Evolutionary conservation across 2,113 vertebrate genomes (phyloP), one percentile per base, ranked within the genome.

Genomic region (Salvelinus fontinalis): DNA sequence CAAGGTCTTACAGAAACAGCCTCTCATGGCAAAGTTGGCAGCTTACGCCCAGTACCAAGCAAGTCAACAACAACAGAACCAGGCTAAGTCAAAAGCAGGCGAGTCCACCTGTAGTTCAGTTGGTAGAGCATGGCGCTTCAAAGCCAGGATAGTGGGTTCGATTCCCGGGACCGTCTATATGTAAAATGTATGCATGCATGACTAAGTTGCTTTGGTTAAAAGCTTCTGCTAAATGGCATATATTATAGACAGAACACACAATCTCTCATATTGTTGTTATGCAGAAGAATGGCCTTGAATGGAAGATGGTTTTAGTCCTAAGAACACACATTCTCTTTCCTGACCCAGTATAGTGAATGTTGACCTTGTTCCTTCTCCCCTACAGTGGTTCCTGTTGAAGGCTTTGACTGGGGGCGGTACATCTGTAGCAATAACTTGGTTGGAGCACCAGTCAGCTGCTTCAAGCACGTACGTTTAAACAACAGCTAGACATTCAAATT

Each of bases 1-100:
- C 67, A 99, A 99, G 92, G 96, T 99, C 90, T 94, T 99, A 91
- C 98, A 99, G 87, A 99, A 99, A 93, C 97, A 99, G 87, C 98
- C 98, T 54, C 93, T 99, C 70, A 96, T 99, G 93, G 98, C 98
- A 84, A 99, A 99, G 92, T 86, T 99, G 93, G 98, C 98, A 77
- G 98, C 97, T 68, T 99, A 98, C 62, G 97, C 98, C 84, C 97
- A 99, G 89, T 99, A 98, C 91, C 97, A 98, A 92, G 97, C 97
- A 86, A 99, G 95, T 89, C 94, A 99, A 85, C 97, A 44, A 44
- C 39, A 98, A 85, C 97, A 98, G 94, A 98, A 95, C 90, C 98
- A 97, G 88, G 94, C 96, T 78, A 98, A 98, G 94, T 96, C 95
- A 67, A 99, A 99, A 97, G 92, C 96, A 87, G 96, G 98, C 98